A percentile compares a stretch with the other conserved stretches of the same genome.
phyloP scores from a whole-genome alignment of 2,888 invertebrate genomes.

The Opisthograptis luteolata region DNA sequence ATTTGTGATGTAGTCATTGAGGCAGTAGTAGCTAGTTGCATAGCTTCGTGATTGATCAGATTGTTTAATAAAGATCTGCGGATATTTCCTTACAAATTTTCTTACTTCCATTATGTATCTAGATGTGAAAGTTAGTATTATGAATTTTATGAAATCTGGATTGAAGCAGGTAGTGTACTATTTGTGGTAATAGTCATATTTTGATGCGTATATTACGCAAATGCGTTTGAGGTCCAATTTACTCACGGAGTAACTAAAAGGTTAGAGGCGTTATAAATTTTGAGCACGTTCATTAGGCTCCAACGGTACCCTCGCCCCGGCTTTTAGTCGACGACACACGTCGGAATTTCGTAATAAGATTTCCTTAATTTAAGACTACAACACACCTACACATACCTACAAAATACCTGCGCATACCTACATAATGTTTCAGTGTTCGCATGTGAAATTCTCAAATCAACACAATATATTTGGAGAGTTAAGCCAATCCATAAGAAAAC shows the following conservation, averaged over 20 bases:
- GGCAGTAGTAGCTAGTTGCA: too few species aligned
- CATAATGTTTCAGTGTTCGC: constrained; percentile 36
- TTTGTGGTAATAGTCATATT: too few species aligned
- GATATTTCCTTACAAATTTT: too few species aligned
- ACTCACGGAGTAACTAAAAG: constrained; percentile 69
- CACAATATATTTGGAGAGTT: constrained; percentile 25
- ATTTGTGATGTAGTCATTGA: too few species aligned
- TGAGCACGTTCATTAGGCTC: constrained; percentile 78
- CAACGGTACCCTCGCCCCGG: constrained; percentile 62
- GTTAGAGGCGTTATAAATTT: constrained; percentile 80
- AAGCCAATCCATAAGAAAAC: neutral
- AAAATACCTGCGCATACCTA: constrained; percentile 3
- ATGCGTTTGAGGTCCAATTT: constrained; percentile 61
- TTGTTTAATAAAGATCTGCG: too few species aligned
- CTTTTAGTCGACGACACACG: constrained; percentile 77
- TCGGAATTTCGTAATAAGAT: constrained; percentile 82
- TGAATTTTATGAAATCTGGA: too few species aligned
- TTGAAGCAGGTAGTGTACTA: too few species aligned
- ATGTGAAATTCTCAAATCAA: constrained; percentile 48
- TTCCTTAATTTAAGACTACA: constrained; percentile 77
- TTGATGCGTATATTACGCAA: constrained; percentile 38
- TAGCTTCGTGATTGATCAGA: too few species aligned
- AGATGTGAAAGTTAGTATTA: too few species aligned
- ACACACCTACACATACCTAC: constrained; percentile 34
- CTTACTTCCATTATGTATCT: too few species aligned